Evolutionary conservation across 2,113 vertebrate species (phyloP).

Genomic region (Hucho hucho): DNA sequence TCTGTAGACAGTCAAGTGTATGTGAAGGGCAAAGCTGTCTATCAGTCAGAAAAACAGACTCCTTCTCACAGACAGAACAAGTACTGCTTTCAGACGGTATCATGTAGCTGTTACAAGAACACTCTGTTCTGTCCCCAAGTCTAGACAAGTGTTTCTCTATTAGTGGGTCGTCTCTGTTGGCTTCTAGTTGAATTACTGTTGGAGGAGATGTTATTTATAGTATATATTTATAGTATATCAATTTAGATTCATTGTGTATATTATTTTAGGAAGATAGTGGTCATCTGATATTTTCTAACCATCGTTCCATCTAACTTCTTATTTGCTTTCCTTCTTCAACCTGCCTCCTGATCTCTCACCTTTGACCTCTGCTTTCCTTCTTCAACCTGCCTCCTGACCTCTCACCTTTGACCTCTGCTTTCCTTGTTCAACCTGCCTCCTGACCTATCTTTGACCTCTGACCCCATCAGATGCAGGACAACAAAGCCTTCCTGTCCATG

Average conservation of each 20-base stretch:
- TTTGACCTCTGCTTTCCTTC: background rate
- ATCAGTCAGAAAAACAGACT: background rate
- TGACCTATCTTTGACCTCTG: background rate
- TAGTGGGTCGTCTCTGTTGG: background rate
- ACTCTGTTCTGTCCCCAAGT: background rate
- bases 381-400: background rate
- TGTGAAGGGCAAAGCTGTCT: background rate
- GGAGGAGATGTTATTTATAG: background rate
- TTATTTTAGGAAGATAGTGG: no score
- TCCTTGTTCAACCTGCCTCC: background rate
- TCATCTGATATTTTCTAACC: no score
- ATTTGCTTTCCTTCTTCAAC: no score
- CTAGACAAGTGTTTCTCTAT: background rate
- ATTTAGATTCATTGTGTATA: background rate
- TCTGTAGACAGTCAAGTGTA: background rate
- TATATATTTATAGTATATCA: background rate
- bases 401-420: no score
- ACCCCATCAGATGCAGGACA: constrained; percentile 87
- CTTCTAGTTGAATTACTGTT: background rate
- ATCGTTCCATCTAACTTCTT: no score
- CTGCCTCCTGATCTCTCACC: no score
- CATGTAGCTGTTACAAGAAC: background rate
- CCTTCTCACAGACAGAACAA: background rate
- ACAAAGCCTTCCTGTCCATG: constrained; percentile 93
- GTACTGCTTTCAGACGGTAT: background rate